phyloP scores from a whole-genome alignment of 2,113 vertebrate species.

The Amphiprion ocellaris region DNA sequence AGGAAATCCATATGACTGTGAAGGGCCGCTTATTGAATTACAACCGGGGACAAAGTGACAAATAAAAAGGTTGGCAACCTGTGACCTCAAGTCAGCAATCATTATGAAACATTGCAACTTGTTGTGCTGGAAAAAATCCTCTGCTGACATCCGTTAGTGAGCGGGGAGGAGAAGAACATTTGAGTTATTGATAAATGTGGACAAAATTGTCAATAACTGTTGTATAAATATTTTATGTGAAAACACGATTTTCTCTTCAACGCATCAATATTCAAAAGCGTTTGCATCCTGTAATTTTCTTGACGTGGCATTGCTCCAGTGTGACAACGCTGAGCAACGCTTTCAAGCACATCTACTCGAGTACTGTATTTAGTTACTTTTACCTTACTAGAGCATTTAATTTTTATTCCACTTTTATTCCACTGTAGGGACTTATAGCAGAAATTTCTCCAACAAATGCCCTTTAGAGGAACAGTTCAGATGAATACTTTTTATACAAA shows the following conservation, averaged over 20 bases:
- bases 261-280: background rate
- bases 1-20: constrained; percentile 27
- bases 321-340: background rate
- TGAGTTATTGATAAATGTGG: background rate
- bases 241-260: constrained; percentile 3
- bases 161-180: background rate
- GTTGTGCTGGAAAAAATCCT: background rate
- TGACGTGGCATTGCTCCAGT: background rate
- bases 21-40: constrained; percentile 25
- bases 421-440: too few species aligned
- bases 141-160: background rate
- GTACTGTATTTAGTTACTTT: too few species aligned
- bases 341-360: background rate
- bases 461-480: too few species aligned
- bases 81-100: constrained; percentile 12
- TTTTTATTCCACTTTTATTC: too few species aligned
- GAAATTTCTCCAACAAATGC: too few species aligned
- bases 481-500: too few species aligned
- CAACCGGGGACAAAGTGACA: constrained; percentile 16
- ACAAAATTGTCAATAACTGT: constrained; percentile 22
- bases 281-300: background rate
- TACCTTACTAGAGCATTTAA: too few species aligned
- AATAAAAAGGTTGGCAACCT: constrained; percentile 24
- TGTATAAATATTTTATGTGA: background rate
- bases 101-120: constrained; percentile 12